phyloP scores from a whole-genome alignment of 1,140 invertebrate genomes.

The Andricus grossulariae region DNA sequence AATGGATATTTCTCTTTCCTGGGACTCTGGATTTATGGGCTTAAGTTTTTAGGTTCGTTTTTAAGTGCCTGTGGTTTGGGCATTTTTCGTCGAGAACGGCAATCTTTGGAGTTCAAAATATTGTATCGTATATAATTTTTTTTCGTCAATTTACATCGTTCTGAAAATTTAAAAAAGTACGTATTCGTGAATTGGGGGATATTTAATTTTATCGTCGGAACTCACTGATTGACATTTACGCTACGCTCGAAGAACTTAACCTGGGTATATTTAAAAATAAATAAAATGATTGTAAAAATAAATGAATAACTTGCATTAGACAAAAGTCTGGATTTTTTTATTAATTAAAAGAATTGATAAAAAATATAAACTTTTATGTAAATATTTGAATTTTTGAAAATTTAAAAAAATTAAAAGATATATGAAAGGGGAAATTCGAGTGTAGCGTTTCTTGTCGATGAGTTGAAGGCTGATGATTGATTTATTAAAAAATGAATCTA shows the following conservation, averaged over 20 bases:
- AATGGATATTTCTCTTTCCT: background rate
- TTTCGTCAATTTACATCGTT: background rate
- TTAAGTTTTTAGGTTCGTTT: slow-evolving; percentile 1
- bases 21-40: background rate
- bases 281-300: background rate
- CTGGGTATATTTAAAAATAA: background rate
- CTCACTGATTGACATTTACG: background rate
- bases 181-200: background rate
- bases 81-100: background rate
- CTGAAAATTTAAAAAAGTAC: background rate
- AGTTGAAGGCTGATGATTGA: slow-evolving; percentile 46
- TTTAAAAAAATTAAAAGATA: no score
- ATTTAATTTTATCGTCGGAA: background rate
- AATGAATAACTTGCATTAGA: background rate
- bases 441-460: no score
- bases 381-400: no score
- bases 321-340: no score
- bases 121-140: background rate
- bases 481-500: slow-evolving; percentile 54
- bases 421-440: no score
- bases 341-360: no score
- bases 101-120: background rate
- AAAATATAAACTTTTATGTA: no score
- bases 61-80: background rate
- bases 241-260: background rate